phyloP scores from a whole-genome alignment of 2,888 invertebrate genomes.

The Tenthredo distinguenda region DNA sequence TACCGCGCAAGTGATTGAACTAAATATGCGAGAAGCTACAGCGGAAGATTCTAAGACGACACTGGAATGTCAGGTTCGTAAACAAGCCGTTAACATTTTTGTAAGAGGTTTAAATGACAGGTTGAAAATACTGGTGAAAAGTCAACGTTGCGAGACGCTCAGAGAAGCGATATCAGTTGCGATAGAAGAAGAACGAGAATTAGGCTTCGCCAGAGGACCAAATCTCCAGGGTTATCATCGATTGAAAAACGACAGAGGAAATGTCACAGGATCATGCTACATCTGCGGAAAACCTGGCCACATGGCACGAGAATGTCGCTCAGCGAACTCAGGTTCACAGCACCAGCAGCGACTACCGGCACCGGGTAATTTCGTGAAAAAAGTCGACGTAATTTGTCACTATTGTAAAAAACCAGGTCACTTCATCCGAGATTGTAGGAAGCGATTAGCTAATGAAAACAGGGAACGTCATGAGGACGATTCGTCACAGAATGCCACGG shows the following conservation, averaged over 20 bases:
- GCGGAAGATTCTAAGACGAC: background rate
- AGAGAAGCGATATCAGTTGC: constrained; percentile 4
- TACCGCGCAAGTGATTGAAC: constrained; percentile 7
- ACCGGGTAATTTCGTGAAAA: background rate
- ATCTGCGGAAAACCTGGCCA: constrained; percentile 8
- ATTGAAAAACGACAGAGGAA: background rate
- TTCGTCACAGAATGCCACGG: background rate
- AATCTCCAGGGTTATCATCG: background rate
- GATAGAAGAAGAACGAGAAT: constrained; percentile 26
- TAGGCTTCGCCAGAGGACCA: background rate
- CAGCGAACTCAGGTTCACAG: background rate
- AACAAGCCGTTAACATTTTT: constrained; percentile 12
- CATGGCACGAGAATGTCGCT: background rate
- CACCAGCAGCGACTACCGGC: background rate
- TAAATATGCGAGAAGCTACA: background rate
- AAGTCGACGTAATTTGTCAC: too few species aligned
- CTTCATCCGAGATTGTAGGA: too few species aligned
- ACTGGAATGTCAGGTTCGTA: background rate
- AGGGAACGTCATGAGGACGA: too few species aligned
- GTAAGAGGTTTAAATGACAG: background rate
- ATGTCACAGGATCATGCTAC: background rate
- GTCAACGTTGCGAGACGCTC: background rate
- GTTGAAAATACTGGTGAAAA: constrained; percentile 2
- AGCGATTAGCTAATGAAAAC: too few species aligned
- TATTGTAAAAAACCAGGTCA: too few species aligned